Conservation (phyloP, 2,797 vertebrate species). For the Alcedo atthis region DNA sequence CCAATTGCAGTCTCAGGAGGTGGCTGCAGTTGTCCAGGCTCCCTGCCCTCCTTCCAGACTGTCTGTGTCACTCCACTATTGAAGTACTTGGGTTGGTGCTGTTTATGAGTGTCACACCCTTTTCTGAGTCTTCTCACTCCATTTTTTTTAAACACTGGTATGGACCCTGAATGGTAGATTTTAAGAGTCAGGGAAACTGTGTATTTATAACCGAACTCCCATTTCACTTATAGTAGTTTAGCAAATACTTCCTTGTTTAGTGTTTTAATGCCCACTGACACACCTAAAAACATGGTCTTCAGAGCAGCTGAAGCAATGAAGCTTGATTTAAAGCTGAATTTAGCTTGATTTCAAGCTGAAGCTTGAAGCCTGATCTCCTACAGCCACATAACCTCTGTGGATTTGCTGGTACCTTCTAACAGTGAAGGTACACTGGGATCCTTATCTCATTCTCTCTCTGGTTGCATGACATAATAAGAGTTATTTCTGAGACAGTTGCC, state of each 20-base stretch:
- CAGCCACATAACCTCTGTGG: neutral
- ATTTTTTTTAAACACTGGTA: neutral
- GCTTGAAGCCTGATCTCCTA: neutral
- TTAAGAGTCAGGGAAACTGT: neutral
- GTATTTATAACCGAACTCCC: neutral
- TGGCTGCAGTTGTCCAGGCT: neutral
- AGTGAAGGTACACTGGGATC: neutral
- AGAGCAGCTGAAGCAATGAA: neutral
- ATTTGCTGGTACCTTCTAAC: neutral
- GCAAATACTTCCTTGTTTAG: neutral
- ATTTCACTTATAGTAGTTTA: accelerated
- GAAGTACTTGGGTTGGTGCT: neutral
- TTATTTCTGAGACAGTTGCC: neutral
- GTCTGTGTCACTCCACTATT: neutral
- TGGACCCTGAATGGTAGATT: neutral
- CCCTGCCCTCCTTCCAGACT: neutral
- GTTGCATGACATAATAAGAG: neutral
- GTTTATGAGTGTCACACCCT: neutral
- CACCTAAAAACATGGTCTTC: neutral
- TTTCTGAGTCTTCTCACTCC: neutral
- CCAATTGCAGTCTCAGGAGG: neutral
- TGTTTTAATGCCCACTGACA: neutral
- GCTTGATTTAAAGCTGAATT: neutral
- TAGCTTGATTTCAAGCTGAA: no score
- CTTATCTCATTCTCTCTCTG: neutral